Evolutionary conservation across 2,797 vertebrate genomes (phyloP).

Genomic region (Enteromius unitaeniatus): DNA sequence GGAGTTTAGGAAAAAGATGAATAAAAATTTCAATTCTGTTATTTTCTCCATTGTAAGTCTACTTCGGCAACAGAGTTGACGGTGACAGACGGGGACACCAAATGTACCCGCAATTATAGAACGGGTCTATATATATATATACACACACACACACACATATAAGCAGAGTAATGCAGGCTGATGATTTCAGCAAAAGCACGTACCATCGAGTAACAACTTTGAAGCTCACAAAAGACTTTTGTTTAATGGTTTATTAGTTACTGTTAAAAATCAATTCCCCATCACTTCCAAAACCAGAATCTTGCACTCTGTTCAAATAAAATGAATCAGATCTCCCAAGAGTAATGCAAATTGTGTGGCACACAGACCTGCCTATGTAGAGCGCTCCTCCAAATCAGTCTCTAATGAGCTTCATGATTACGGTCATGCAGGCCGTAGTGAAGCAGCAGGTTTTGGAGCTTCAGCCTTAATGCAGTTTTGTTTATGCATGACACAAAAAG

Average conservation of each 20-base stretch:
- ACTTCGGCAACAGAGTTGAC: no score
- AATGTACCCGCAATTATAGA: no score
- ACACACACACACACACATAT: no score
- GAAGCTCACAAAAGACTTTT: not conserved
- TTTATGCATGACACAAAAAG: not conserved
- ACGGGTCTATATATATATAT: no score
- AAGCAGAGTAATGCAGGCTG: not conserved
- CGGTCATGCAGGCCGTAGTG: not conserved
- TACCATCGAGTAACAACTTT: not conserved
- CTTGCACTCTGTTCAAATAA: not conserved
- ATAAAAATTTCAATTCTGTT: no score
- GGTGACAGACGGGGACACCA: no score
- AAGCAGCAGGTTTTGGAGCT: not conserved
- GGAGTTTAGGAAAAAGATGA: no score
- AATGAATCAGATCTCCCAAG: not conserved
- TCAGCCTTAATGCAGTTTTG: conserved; percentile 1
- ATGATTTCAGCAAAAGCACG: not conserved
- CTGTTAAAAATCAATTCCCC: not conserved
- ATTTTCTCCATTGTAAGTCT: no score
- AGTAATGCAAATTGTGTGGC: not conserved
- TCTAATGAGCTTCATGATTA: conserved; percentile 4
- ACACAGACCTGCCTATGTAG: not conserved
- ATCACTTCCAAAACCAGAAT: not conserved
- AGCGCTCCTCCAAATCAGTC: not conserved
- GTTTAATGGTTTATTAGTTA: not conserved